Base-by-base conservation (phyloP, 2,888 invertebrate species). In the Megalurothrips usitatus region DNA sequence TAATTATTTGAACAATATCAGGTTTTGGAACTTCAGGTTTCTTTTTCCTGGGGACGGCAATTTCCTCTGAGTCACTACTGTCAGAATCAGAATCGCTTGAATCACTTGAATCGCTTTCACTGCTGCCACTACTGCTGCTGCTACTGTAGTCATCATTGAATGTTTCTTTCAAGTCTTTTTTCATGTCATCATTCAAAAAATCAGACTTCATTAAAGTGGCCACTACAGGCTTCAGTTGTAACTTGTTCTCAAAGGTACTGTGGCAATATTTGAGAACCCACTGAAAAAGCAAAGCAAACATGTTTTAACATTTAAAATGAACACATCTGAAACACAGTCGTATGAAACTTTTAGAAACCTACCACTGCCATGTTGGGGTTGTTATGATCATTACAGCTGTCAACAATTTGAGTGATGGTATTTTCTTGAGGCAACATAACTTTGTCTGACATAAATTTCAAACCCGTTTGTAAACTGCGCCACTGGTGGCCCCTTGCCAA, bases 91-190 rank as follows among this genome's bases (percentile, higher is more conserved):
- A 75, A 75, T 23, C 68, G 26, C 68, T 75, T 10, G 23, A 23
- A 75, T 26, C 26, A 26, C 26, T 26, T 4, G 23, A 26, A 12
- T 75, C 68, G 23, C 68, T 75, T 11, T 75, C 68, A 75, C 68
- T 75, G 68, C 68, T 75, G 1, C 26, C 68, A 75, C 26, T 26
- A 75, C 68, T 75, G 26, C 68, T 75, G 68, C 68, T 75, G 68
- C 68, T 75, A 2, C 58, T 17, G 17, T n/a, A 19, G 58, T 58
- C 58, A 26, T 26, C 26, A 1, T 75, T 12, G 23, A 75, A 75
- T 12, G 12, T 26, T 11, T 26, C 26, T 75, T 75, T 23, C 23
- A 75, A 12, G n/a, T 75, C 68, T 26, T 75, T 26, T 26, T 75
- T 75, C 12, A 75, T n/a, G 1, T 75, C 26, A 10, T 75, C 68